These are phyloP conservation scores for Ptilonorhynchus violaceus DNA, from an alignment of 2,113 vertebrate genomes.

Conservation along the genomic window DNA sequence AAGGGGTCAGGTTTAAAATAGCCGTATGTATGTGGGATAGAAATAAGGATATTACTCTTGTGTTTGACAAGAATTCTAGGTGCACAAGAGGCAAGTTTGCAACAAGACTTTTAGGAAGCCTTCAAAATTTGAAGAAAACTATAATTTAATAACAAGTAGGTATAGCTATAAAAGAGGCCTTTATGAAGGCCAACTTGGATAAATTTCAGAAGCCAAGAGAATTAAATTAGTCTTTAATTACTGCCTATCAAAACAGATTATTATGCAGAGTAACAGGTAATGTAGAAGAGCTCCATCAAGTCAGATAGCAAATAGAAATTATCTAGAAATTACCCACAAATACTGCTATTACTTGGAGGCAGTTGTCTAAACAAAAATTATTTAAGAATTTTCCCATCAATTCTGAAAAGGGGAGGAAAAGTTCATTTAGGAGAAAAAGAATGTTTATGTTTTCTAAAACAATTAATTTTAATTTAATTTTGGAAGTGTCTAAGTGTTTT, in stretches of 20 bases:
- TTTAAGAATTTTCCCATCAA: background rate
- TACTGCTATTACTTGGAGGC: background rate
- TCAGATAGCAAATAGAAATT: background rate
- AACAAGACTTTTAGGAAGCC: background rate
- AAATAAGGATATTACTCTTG: background rate
- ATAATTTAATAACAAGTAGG: background rate
- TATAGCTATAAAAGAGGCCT: background rate
- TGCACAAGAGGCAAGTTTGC: background rate
- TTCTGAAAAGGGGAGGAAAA: background rate
- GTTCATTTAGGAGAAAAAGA: background rate
- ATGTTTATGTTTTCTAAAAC: background rate
- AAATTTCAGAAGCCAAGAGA: background rate
- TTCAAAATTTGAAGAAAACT: background rate
- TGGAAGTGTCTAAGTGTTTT: background rate
- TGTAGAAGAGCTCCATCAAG: background rate
- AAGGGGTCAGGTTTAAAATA: background rate
- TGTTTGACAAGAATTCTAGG: background rate
- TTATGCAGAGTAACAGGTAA: background rate
- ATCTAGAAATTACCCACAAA: background rate
- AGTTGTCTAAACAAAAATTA: background rate
- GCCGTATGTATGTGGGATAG: rapidly evolving
- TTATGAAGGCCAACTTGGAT: background rate
- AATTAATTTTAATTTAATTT: background rate
- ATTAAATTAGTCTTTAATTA: background rate
- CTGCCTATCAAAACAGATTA: background rate